phyloP scores from a whole-genome alignment of 2,888 invertebrate genomes.

The Cataglyphis albicans region DNA sequence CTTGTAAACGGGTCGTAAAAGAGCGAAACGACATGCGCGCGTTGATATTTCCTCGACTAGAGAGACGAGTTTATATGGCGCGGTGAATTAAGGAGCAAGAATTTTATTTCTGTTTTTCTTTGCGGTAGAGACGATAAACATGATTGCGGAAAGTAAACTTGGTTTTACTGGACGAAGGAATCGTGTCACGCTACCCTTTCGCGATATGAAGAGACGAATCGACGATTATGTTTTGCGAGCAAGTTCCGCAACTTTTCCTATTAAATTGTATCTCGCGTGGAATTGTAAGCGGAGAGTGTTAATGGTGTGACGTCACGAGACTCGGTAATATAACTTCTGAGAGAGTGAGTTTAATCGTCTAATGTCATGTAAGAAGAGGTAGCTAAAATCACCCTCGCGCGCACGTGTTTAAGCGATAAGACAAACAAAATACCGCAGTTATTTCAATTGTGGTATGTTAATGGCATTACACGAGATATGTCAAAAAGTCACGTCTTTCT shows the following conservation, averaged over 20 bases:
- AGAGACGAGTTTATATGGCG: neutral
- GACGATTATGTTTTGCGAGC: constrained; percentile 1
- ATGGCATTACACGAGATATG: neutral
- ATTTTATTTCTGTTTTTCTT: neutral
- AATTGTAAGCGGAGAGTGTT: constrained; percentile 27
- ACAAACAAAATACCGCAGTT: constrained; percentile 32
- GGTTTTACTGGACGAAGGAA: constrained; percentile 27
- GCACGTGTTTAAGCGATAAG: constrained; percentile 3
- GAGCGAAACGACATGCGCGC: constrained; percentile 3
- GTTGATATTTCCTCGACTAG: neutral
- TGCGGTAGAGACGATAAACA: neutral
- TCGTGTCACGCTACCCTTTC: constrained; percentile 10
- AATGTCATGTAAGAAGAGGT: constrained; percentile 44
- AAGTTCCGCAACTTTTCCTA: constrained; percentile 57
- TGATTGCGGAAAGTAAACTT: constrained; percentile 24
- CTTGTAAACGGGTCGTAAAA: constrained; percentile 10
- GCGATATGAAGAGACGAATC: neutral
- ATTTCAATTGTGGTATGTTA: constrained; percentile 9
- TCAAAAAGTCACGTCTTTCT: neutral
- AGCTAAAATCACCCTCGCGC: constrained; percentile 8
- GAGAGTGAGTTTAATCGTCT: constrained; percentile 54
- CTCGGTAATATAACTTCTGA: constrained; percentile 41
- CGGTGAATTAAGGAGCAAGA: neutral
- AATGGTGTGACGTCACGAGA: constrained; percentile 60
- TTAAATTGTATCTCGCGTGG: constrained; percentile 64